Evolutionary conservation across 1,140 invertebrate species (phyloP), one percentile per base, ranked within the genome.

Genomic region (Myzus persicae): DNA sequence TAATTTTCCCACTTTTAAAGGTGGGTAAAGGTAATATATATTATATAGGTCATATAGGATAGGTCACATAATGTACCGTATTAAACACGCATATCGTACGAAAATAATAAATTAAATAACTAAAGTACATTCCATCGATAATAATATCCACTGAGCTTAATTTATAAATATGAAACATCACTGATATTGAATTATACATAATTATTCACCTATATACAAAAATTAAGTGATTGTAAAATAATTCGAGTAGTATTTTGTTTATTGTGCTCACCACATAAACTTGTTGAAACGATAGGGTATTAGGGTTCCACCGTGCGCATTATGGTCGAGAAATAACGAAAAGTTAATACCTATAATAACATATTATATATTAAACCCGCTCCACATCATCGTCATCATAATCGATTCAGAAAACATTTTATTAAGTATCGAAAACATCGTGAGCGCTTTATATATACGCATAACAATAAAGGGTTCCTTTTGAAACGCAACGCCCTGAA

Each of bases 401-500:
- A 93, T 84, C 76, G 91, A 85, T 93, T 84, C 24, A 36, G 7
- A 93, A 84, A 93, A 84, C 81, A 85, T 93, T 93, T 93, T 40
- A 93, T 84, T 85, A 93, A 93, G 91, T 85, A 93, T 93, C 81
- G 91, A 51, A 93, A 85, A 48, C 36, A 54, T 85, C 76, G 81
- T 92, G 42, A 46, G 38, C 46, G 31, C 38, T 40, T 24, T 82
- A 82, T 81, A 82, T 48, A 82, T n/a, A 84, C 48, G 38, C 31
- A 51, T 92, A 84, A 54, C 84, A 93, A 93, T 85, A 93, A 93
- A 93, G 46, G 81, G 91, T 93, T 85, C n/a, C 91, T 82, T 82
- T 54, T 82, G 46, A 84, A 93, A 93, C 91, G 46, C 59, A 93
- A 93, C 91, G 91, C 91, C 91, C 91, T 93, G 91, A 93, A 93